Conservation (phyloP, 2,113 vertebrate species). For the Petromus typicus region DNA sequence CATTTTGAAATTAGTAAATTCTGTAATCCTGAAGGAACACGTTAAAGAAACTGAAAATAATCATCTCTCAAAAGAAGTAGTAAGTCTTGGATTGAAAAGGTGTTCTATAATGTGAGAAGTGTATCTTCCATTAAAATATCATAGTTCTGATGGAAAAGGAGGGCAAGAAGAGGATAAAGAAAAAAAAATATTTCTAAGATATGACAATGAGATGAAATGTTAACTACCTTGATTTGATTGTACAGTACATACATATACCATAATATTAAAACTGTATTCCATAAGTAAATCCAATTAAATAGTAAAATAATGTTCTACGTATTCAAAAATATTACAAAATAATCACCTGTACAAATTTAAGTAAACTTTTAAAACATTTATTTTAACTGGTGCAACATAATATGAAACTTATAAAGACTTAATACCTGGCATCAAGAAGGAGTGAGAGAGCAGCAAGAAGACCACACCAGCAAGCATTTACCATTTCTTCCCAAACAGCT, state of each 20-base stretch:
- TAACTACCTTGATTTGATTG: neutral
- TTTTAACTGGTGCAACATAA: neutral
- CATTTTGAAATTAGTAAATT: conserved; percentile 30
- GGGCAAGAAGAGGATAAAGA: neutral
- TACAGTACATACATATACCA: neutral
- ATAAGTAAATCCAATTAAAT: neutral
- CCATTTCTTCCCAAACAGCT: conserved; percentile 99
- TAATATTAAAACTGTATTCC: neutral
- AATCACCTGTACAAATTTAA: conserved; percentile 31
- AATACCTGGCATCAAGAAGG: conserved; percentile 97
- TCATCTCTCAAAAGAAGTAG: neutral
- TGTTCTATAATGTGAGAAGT: neutral
- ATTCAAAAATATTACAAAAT: conserved; percentile 25
- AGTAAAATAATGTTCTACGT: neutral
- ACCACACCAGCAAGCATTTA: conserved; percentile 98
- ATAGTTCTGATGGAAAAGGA: neutral
- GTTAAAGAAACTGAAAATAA: conserved; percentile 7
- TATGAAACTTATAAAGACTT: conserved; percentile 49
- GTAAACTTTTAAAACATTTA: neutral
- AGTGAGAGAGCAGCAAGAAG: conserved; percentile 97
- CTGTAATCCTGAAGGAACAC: conserved; percentile 29
- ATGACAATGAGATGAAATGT: neutral
- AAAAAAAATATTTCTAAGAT: neutral
- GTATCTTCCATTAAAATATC: neutral
- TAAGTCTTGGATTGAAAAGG: neutral